Evolutionary conservation across 2,888 invertebrate species (phyloP), one percentile per base, ranked within the genome.

Genomic region (Oithona nana): DNA sequence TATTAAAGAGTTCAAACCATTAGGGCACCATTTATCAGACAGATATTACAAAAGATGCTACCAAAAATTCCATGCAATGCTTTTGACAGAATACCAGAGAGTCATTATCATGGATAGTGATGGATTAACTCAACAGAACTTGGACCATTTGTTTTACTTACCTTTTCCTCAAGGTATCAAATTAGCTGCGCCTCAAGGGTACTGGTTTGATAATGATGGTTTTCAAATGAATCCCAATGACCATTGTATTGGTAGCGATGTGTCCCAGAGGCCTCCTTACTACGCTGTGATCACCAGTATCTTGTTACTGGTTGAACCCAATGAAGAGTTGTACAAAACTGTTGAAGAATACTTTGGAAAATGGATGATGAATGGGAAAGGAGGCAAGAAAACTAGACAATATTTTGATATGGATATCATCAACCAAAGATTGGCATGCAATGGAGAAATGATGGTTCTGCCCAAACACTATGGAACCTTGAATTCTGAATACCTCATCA

Each of bases 381-480:
- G n/a, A n/a, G 54, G 54, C 4, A 54, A 54, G 26, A 20, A 20
- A 6, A 20, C 20, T 6, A 6, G 39, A 39, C 39, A 39, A 39
- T 39, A 11, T 20, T 54, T 54, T 54, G 54, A 54, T 11, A 54
- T 54, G 54, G 54, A 54, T 26, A 54, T 54, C 24, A 26, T 54
- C 6, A 54, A 54, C 54, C 20, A 26, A 11, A 26, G 26, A 54
- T 54, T 54, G 13, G 16, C 24, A 16, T 54, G 54, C 26, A 13
- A 26, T 3, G 54, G 26, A 16, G 26, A 54, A 54, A 26, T 54
- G 2, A 16, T 54, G 3, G 26, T 54, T 20, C 11, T 54, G 24
- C 54, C 54, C 24, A 54, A 54, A 22, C 54, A 54, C 26, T 54
- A 24, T 24, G 54, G 54, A 54, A 54, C 54, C 26, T 24, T 54